phyloP scores from a whole-genome alignment of 1,140 invertebrate genomes.

The Leptinotarsa lineolata region DNA sequence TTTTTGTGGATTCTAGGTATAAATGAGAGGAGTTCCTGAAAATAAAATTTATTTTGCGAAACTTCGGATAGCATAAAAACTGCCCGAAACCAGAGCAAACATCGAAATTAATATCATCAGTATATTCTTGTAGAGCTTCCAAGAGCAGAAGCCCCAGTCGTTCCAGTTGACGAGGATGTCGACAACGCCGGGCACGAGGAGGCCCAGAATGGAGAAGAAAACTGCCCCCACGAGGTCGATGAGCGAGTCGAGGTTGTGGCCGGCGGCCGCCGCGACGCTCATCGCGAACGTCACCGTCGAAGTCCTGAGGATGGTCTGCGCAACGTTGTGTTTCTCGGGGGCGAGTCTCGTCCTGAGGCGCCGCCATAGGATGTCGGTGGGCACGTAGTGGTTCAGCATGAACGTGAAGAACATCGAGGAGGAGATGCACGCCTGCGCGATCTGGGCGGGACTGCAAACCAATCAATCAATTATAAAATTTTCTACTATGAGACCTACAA shows the following conservation, averaged over 20 bases:
- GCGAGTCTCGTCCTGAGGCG: constrained; percentile 57
- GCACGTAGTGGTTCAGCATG: constrained; percentile 88
- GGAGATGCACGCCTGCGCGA: constrained; percentile 82
- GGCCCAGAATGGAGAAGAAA: constrained; percentile 83
- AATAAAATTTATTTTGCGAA: background rate
- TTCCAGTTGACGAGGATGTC: constrained; percentile 74
- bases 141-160: constrained; percentile 63
- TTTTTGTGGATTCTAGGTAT: too few species aligned
- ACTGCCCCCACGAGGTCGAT: constrained; percentile 88
- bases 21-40: too few species aligned
- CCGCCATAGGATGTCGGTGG: constrained; percentile 73
- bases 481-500: background rate
- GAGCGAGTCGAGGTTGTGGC: constrained; percentile 76
- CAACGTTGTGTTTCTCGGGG: constrained; percentile 62
- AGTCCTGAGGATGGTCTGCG: constrained; percentile 69
- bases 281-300: constrained; percentile 58
- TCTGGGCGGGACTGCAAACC: constrained; percentile 67
- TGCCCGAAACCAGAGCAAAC: constrained; percentile 68
- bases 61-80: constrained; percentile 53
- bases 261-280: constrained; percentile 75
- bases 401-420: constrained; percentile 86
- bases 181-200: constrained; percentile 82
- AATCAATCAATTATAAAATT: constrained; percentile 12
- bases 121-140: constrained; percentile 70
- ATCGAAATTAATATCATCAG: constrained; percentile 65